Evolutionary conservation across 2,113 vertebrate genomes (phyloP), one percentile per base, ranked within the genome.

Genomic region (Herpetotheres cachinnans): DNA sequence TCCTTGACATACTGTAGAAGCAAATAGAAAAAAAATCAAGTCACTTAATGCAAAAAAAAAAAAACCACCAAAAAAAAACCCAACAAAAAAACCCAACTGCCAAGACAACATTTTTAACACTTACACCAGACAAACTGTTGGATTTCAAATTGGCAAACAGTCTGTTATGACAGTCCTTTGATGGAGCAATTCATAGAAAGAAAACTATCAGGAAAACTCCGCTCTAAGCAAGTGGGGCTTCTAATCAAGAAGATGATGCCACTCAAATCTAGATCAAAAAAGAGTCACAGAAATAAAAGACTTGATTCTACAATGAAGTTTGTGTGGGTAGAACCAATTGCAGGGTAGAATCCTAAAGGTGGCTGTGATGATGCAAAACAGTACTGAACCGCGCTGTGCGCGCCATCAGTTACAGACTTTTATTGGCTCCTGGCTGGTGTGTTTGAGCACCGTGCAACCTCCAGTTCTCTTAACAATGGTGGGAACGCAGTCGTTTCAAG

Each of bases 41-140:
- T 93, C 76, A 69, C 93, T 97, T 93, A 84, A 93, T 94, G 97
- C 91, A 92, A 89, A 70, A 69, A 94, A 79, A 71, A 82, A 69
- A 74, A 76, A 30, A 11, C 12, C 7, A 10, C n/a, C n/a, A n/a
- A n/a, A 34, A 92, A 96, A 77, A 93, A 81, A n/a, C 4, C 24
- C 12, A 55, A 49, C 87, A 70, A 70, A 91, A 73, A 90, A 42
- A 0, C 2, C 73, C 78, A 96, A 79, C 95, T 97, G 97, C 97
- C 97, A 96, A 95, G 97, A 96, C 91, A 96, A 97, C 97, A 89
- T 97, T 97, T 97, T 97, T 97, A 97, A 97, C 97, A 97, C 97
- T 97, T 97, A 97, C 96, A 97, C 96, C 95, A 97, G 97, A 96
- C 97, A 97, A 97, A 97, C 97, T 97, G 97, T 97, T 97, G 97